Evolutionary conservation across 1,140 invertebrate species (phyloP).

Genomic region (Drosophila hydei): DNA sequence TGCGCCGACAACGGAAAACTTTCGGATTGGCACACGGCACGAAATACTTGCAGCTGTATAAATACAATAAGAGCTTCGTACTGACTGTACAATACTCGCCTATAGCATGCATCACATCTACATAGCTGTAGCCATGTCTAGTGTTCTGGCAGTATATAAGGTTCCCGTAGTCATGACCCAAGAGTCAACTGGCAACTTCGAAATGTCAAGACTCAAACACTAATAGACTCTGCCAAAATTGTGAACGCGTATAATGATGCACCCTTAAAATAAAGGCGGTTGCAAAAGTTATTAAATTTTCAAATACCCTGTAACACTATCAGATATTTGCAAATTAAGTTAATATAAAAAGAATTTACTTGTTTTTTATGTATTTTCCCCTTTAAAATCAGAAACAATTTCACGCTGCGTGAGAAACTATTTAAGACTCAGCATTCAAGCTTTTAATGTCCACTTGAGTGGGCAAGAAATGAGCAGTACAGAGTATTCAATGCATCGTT

Average conservation of each 20-base stretch:
- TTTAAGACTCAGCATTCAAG: no score
- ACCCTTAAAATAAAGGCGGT: slow-evolving; percentile 54
- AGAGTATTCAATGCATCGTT: slow-evolving; percentile 28
- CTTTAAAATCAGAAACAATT: background rate
- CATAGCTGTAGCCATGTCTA: no score
- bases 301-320: background rate
- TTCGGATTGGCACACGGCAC: slow-evolving; percentile 34
- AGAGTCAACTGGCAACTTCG: no score
- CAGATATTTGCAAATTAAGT: background rate
- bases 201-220: background rate
- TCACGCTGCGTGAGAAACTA: background rate
- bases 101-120: no score
- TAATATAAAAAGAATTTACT: background rate
- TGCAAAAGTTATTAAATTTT: slow-evolving; percentile 27
- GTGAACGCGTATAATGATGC: slow-evolving; percentile 48
- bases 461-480: background rate
- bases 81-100: background rate
- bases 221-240: background rate
- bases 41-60: slow-evolving; percentile 46
- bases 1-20: slow-evolving; percentile 57
- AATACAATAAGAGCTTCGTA: background rate
- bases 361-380: no score
- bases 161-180: no score
- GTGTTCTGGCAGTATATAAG: no score
- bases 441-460: background rate